phyloP scores from a whole-genome alignment of 1,140 invertebrate species.

The Bombus sibiricus region DNA sequence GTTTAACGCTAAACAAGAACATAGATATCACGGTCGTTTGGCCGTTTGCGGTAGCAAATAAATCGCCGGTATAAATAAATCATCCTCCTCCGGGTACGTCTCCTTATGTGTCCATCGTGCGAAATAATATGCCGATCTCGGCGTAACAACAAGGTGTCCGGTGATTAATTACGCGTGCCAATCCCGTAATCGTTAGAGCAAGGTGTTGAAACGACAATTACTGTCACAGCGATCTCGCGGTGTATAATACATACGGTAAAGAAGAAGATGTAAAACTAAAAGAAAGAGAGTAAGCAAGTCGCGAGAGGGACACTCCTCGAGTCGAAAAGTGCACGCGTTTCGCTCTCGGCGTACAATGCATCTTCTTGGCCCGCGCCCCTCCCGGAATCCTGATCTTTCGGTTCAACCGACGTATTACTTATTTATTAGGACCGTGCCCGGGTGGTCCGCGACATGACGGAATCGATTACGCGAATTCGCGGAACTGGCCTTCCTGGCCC shows the following conservation, averaged over 20 bases:
- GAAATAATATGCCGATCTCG: not conserved
- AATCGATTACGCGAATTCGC: conserved; percentile 83
- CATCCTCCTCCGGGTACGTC: not conserved
- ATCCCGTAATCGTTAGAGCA: not conserved
- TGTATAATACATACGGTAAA: not conserved
- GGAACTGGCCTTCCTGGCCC: conserved; percentile 74
- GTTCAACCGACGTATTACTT: conserved; percentile 80
- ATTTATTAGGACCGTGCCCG: conserved; percentile 82
- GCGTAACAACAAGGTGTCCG: not conserved
- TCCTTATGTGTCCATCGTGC: not conserved
- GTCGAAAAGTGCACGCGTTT: conserved; percentile 8
- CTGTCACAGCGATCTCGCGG: not conserved
- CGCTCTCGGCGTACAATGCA: conserved; percentile 50
- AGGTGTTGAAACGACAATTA: conserved; percentile 28
- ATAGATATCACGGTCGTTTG: not conserved
- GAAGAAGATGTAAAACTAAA: not conserved
- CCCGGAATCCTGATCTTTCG: conserved; percentile 65
- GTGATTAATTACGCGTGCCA: not conserved
- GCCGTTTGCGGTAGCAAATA: not conserved
- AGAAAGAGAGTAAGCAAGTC: not conserved
- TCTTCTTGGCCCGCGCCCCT: conserved; percentile 40
- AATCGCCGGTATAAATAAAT: not conserved
- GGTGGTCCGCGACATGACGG: conserved; percentile 83
- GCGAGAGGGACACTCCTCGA: conserved; percentile 1
- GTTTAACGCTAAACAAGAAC: not conserved